Conservation (phyloP, 92 coral and sea anemone genomes). For the Epizoanthus illoricatus region DNA sequence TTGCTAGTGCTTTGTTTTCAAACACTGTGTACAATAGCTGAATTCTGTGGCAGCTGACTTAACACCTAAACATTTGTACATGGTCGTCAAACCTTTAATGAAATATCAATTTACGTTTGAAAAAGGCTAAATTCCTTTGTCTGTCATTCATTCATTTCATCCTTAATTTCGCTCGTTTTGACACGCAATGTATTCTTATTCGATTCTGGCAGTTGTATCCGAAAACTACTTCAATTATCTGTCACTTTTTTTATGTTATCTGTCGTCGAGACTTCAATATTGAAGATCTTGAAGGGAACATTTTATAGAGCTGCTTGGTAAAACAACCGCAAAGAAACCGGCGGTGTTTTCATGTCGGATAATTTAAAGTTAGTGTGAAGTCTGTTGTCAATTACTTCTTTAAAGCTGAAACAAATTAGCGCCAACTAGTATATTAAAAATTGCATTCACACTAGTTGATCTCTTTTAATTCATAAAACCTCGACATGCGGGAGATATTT, state of each 20-base stretch:
- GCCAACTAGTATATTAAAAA: not conserved
- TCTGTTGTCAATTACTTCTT: not conserved
- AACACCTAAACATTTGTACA: slow-evolving; percentile 37
- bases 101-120: slow-evolving; percentile 27
- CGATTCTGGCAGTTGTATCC: too few species aligned
- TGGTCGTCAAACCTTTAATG: slow-evolving; percentile 24
- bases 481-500: too few species aligned
- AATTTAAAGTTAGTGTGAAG: slow-evolving; percentile 16
- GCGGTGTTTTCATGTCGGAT: slow-evolving; percentile 12
- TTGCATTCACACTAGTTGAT: too few species aligned
- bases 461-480: too few species aligned
- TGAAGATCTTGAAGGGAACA: not conserved
- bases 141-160: not conserved
- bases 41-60: slow-evolving; percentile 33
- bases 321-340: slow-evolving; percentile 9
- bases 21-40: slow-evolving; percentile 31
- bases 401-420: slow-evolving; percentile 3
- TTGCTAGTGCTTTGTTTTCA: slow-evolving; percentile 51
- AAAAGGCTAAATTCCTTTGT: slow-evolving; percentile 27
- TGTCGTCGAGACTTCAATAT: not conserved
- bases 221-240: not conserved
- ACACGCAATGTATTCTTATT: slow-evolving; percentile 13
- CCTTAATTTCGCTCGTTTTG: not conserved
- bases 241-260: not conserved
- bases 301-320: not conserved